Evolutionary conservation across 2,113 vertebrate species (phyloP), one percentile per base, ranked within the genome.

Genomic region (Perca fluviatilis): DNA sequence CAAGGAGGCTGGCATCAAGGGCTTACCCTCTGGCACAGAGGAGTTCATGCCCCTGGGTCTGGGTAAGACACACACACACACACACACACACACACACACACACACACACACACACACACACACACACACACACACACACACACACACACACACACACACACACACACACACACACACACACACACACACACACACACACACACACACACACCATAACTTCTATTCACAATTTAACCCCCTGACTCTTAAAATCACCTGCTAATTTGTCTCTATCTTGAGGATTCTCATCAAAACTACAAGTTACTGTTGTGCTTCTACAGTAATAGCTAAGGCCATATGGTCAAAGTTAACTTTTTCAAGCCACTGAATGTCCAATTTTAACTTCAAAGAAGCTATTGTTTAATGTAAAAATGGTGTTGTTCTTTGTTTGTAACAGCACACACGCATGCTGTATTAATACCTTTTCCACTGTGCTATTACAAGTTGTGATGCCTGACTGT

Each of bases 11-110:
- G 92, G 94, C 90, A 92, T 96, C 58, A 97, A 95, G 90, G 94
- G 96, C 60, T 95, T 97, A 74, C 92, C 95, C 0, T 89, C 96
- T 12, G 96, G 96, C 3, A 96, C 97, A 76, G 98, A 99, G 68
- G 98, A 99, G 91, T 99, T 99, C 80, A 99, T 99, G 97, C 95
- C 97, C 47, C 94, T 99, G 21, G 97, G 97, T 65, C 93, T 99
- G 2, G 96, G 98, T 99, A 92, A 93, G 96, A 76, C 2, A 50
- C 21, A 51, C 25, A 25, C 13, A 50, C 10, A 33, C 36, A 46
- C 15, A n/a, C 5, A 53, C 53, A 79, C 56, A 78, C 64, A 57
- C 53, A 51, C 30, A 33, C 30, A 75, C 3, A 53, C 21, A 47
- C 30, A 30, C 16, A 50, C 6, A 30, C 53, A 43, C 33, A 21